phyloP scores from a whole-genome alignment of 2,797 vertebrate species.

The Paedocypris micromegethes region DNA sequence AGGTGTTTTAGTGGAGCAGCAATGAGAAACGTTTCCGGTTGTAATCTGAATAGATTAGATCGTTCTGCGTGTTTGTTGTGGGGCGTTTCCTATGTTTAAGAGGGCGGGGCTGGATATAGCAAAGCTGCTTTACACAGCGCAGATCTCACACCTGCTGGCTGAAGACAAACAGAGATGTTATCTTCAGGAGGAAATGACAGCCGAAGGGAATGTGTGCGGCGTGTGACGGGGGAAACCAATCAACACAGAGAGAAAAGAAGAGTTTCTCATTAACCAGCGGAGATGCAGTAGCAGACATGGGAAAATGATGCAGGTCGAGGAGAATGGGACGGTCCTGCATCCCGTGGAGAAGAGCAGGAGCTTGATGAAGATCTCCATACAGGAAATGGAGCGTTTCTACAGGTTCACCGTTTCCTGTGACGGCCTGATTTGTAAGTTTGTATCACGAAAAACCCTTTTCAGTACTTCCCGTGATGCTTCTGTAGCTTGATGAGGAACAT shows the following conservation, averaged over 20 bases:
- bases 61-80: slow-evolving; percentile 9
- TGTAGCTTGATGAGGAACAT: too few relatives aligned
- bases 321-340: slow-evolving; percentile 49
- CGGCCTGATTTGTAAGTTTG: slow-evolving; percentile 67
- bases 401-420: slow-evolving; percentile 63
- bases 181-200: too few relatives aligned
- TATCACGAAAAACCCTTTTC: neutral
- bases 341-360: slow-evolving; percentile 50
- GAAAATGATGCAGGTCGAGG: slow-evolving; percentile 36
- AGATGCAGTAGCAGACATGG: slow-evolving; percentile 22
- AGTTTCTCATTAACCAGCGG: neutral
- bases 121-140: slow-evolving; percentile 49
- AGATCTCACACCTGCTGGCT: slow-evolving; percentile 48
- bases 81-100: slow-evolving; percentile 7
- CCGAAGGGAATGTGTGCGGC: too few relatives aligned
- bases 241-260: slow-evolving; percentile 14
- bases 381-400: slow-evolving; percentile 70
- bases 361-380: slow-evolving; percentile 64
- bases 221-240: too few relatives aligned
- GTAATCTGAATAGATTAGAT: too few relatives aligned
- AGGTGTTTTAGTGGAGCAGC: too few relatives aligned
- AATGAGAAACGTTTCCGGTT: too few relatives aligned
- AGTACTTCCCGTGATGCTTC: too few relatives aligned
- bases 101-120: slow-evolving; percentile 41
- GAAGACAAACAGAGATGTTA: neutral